phyloP scores from a whole-genome alignment of 2,888 invertebrate species.

The Lypha dubia region DNA sequence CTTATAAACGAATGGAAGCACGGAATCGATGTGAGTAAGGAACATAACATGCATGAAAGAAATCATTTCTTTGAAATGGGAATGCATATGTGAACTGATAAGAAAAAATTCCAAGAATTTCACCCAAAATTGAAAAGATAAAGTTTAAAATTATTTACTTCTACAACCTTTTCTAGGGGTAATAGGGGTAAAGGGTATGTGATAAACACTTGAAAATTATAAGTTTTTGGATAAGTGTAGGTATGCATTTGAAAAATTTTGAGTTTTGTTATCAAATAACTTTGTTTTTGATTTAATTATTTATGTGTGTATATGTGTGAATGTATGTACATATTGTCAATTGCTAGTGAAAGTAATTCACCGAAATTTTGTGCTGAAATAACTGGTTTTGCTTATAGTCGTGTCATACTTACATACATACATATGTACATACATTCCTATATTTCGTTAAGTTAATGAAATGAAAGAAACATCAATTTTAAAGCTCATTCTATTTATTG shows the following conservation, averaged over 20 bases:
- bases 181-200: neutral
- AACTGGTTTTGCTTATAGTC: too few relatives aligned
- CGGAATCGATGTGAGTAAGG: neutral
- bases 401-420: too few relatives aligned
- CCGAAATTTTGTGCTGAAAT: too few relatives aligned
- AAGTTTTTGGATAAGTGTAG: neutral
- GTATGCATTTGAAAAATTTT: neutral
- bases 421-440: too few relatives aligned
- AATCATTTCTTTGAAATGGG: slow-evolving; percentile 1
- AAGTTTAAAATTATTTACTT: neutral
- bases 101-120: slow-evolving; percentile 33
- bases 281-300: neutral
- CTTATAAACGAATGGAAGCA: slow-evolving; percentile 9
- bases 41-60: neutral
- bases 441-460: too few relatives aligned
- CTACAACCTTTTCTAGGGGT: neutral
- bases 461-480: too few relatives aligned
- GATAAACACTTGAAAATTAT: neutral
- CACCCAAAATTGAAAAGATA: neutral
- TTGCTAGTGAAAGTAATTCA: too few relatives aligned
- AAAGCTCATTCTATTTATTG: too few relatives aligned
- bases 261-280: too few relatives aligned
- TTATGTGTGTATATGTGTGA: too few relatives aligned
- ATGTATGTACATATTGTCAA: neutral
- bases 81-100: slow-evolving; percentile 27